Evolutionary conservation across 2,113 vertebrate genomes (phyloP).

Genomic region (Rafetus swinhoei): DNA sequence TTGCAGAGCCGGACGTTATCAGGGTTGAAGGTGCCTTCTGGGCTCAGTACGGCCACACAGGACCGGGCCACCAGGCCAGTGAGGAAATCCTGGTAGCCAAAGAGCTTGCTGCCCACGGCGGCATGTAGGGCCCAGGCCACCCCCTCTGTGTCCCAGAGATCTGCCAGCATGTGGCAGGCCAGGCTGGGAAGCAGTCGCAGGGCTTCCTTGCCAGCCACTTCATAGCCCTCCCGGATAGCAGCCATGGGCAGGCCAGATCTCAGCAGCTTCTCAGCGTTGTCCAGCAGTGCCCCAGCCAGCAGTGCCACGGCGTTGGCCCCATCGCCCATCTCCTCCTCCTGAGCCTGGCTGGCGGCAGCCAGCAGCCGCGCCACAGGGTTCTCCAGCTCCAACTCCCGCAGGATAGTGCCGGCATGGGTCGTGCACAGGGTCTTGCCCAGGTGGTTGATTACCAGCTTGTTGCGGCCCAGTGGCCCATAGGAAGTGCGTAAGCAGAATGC

Average conservation of each 20-base stretch:
- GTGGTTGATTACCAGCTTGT: conserved; percentile 30
- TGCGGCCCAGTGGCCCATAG: conserved; percentile 25
- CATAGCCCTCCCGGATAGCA: neutral
- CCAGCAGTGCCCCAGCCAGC: conserved; percentile 16
- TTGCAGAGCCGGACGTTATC: neutral
- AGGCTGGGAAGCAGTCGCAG: neutral
- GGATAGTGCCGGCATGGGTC: neutral
- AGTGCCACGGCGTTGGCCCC: conserved; percentile 12
- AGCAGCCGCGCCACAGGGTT: conserved; percentile 18
- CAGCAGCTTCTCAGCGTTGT: conserved; percentile 7
- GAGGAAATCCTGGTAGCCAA: neutral
- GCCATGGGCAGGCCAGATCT: neutral
- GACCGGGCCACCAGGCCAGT: neutral
- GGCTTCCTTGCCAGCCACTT: neutral
- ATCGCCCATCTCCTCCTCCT: conserved; percentile 1
- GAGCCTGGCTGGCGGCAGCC: neutral
- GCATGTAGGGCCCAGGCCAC: neutral
- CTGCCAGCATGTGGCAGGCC: neutral
- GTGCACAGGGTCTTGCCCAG: conserved; percentile 1
- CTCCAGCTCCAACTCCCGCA: conserved; percentile 20
- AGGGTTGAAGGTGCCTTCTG: neutral
- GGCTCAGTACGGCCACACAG: neutral
- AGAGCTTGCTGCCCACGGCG: neutral
- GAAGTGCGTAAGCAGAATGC: neutral
- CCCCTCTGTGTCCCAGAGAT: neutral